Evolutionary conservation across 2,113 vertebrate genomes (phyloP).

Genomic region (Bos javanicus): DNA sequence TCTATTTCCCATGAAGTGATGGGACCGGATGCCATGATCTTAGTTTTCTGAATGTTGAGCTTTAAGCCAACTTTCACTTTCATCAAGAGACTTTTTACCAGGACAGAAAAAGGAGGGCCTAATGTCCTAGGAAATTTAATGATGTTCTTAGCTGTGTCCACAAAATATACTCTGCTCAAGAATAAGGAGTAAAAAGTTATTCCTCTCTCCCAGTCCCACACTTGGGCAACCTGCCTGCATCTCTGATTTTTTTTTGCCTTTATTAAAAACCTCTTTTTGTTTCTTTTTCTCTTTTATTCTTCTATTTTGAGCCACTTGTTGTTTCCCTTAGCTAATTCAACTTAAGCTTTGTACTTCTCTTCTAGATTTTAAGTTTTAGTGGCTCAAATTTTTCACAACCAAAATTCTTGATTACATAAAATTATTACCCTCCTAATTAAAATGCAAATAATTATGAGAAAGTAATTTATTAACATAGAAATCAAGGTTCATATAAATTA

Average conservation of each 20-base stretch:
- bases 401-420: neutral
- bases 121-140: neutral
- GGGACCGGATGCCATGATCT: too few species aligned
- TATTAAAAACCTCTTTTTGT: neutral
- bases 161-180: neutral
- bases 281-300: neutral
- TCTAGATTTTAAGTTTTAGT: neutral
- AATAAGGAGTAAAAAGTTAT: neutral
- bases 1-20: too few species aligned
- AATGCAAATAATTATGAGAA: slow-evolving; percentile 48
- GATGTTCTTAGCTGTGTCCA: neutral
- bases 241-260: neutral
- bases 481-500: slow-evolving; percentile 55
- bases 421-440: slow-evolving; percentile 23
- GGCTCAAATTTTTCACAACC: neutral
- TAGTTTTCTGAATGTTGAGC: too few species aligned
- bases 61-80: too few species aligned
- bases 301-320: neutral
- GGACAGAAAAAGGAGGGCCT: neutral
- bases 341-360: neutral
- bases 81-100: neutral
- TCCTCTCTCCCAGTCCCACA: neutral
- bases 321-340: neutral
- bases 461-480: slow-evolving; percentile 47
- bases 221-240: neutral